Conservation (phyloP, 2,888 invertebrate genomes). For the Melanargia galathea region DNA sequence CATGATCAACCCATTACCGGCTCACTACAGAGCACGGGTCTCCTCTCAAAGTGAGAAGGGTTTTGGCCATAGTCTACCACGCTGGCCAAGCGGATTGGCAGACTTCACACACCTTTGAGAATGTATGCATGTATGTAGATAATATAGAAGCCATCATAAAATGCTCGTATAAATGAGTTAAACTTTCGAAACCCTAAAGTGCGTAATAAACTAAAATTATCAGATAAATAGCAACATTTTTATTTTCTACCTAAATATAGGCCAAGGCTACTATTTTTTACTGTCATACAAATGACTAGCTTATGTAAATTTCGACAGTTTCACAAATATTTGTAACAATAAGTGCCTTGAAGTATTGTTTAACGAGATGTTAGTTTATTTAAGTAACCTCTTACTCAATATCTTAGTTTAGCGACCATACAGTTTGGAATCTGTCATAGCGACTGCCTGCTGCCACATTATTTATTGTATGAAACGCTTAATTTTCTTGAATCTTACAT, state of each 20-base stretch:
- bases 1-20: too few species aligned
- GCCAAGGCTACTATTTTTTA: constrained; percentile 12
- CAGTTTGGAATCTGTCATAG: background rate
- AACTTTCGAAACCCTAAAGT: too few species aligned
- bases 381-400: constrained; percentile 14
- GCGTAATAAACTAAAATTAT: background rate
- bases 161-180: too few species aligned
- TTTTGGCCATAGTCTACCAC: too few species aligned
- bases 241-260: constrained; percentile 3
- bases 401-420: background rate
- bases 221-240: background rate
- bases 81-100: too few species aligned
- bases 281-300: constrained; percentile 1
- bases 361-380: constrained; percentile 15
- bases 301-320: constrained; percentile 15
- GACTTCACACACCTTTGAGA: too few species aligned
- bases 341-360: constrained; percentile 22
- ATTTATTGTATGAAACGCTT: too few species aligned
- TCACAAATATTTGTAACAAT: constrained; percentile 21
- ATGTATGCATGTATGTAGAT: too few species aligned
- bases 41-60: too few species aligned
- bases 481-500: too few species aligned
- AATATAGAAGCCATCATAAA: too few species aligned
- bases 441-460: background rate
- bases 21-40: too few species aligned